Evolutionary conservation across 2,797 vertebrate species (phyloP), one percentile per base, ranked within the genome.

Genomic region (Phataginus tetradactyla): DNA sequence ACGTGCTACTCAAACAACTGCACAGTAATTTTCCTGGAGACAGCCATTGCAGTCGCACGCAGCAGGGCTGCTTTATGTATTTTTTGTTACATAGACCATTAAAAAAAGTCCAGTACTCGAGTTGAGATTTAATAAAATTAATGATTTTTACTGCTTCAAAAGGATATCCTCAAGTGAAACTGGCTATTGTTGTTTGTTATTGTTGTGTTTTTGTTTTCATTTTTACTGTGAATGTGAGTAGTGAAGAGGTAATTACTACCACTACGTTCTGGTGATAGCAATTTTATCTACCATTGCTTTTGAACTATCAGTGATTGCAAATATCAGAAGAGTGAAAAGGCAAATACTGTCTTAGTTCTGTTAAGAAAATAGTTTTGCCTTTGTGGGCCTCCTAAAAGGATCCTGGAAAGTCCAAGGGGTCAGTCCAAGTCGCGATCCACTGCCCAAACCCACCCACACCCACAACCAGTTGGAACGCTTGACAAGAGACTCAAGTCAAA

Each of bases 401-500:
- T 74, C 57, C 64, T 94, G 69, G 78, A 42, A 63, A 55, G 13
- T 42, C 25, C 9, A 39, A 86, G 42, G 45, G n/a, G 27, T 29
- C 49, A 1, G 4, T 37, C 32, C 39, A 81, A 37, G n/a, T 85
- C 53, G 59, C 29, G 34, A 29, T 29, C 6, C 29, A 25, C 9
- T 34, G 32, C 32, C 13, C 90, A 37, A 34, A 71, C 27, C 49
- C 29, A 53, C 34, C 86, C 14, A 75, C 23, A 32, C 21, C 13
- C 64, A 71, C 11, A 75, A 51, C 3, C 25, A 27, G 51, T 11
- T n/a, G 57, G 87, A 75, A 81, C 17, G 45, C 32, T 87, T 90
- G 68, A n/a, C 37, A 88, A 59, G 51, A 85, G 87, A 85, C 14
- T 63, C 37, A 85, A 97, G 45, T 57, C 57, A 57, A 81, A 92